phyloP scores from a whole-genome alignment of 2,797 vertebrate species.

The Rhodeus uyekii region DNA sequence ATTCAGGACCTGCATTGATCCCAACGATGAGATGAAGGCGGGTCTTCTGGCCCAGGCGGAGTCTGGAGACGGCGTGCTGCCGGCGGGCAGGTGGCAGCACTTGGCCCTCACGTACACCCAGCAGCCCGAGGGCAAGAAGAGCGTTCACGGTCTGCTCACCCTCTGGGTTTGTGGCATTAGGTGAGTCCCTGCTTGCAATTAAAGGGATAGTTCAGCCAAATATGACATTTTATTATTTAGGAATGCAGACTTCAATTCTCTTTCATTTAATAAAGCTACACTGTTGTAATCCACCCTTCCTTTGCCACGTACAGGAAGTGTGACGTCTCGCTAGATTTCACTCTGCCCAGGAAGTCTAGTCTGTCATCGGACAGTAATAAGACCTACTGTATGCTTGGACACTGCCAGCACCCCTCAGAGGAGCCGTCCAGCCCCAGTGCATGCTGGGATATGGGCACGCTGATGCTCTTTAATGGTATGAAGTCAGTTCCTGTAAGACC shows the following conservation, averaged over 20 bases:
- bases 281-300: neutral
- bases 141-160: conserved; percentile 81
- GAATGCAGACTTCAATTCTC: neutral
- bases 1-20: conserved; percentile 89
- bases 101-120: conserved; percentile 89
- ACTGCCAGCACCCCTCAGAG: conserved; percentile 80
- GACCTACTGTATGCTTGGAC: conserved; percentile 94
- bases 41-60: conserved; percentile 89
- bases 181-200: conserved; percentile 68
- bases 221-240: neutral
- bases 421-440: conserved; percentile 75
- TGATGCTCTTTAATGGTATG: conserved; percentile 95
- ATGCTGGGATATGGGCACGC: conserved; percentile 88
- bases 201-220: neutral
- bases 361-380: conserved; percentile 95
- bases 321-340: conserved; percentile 91
- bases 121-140: conserved; percentile 92
- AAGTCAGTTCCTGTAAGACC: neutral
- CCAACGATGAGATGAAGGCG: conserved; percentile 92
- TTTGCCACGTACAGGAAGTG: conserved; percentile 78
- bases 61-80: conserved; percentile 82
- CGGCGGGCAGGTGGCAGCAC: conserved; percentile 87
- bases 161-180: conserved; percentile 94
- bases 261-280: neutral
- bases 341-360: conserved; percentile 89